Percentiles rank a stretch among this genome's conserved stretches.
These are phyloP conservation scores for Achlya flavicornis DNA, from an alignment of 2,888 invertebrate species.

Conservation along the genomic window DNA sequence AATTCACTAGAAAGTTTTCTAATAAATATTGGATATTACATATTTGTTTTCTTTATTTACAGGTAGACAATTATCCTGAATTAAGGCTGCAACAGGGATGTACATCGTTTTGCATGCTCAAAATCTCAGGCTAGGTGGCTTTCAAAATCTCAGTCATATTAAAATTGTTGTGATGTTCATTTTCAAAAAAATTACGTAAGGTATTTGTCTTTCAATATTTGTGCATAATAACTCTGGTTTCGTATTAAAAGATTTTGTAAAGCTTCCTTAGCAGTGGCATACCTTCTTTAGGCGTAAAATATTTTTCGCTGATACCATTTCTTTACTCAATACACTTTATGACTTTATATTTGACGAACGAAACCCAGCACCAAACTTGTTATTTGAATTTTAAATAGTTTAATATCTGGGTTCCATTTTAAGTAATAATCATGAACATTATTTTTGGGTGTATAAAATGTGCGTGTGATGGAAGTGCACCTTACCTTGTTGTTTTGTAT, in stretches of 20 bases:
- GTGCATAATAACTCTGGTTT: conserved; percentile 41
- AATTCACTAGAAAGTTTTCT: too few relatives aligned
- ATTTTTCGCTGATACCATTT: conserved; percentile 10
- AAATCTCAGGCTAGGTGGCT: conserved; percentile 59
- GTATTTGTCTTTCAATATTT: conserved; percentile 26
- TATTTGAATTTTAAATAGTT: background rate
- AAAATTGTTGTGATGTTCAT: conserved; percentile 25
- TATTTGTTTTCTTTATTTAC: conserved; percentile 36
- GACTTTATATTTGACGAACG: background rate
- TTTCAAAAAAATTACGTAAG: conserved; percentile 20
- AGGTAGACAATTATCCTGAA: conserved; percentile 60
- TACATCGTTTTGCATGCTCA: conserved; percentile 46
- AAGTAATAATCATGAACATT: background rate
- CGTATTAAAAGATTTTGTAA: conserved; percentile 36
- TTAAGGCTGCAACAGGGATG: conserved; percentile 37
- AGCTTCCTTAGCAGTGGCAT: conserved; percentile 42
- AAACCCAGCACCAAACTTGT: background rate
- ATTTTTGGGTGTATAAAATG: conserved; percentile 10
- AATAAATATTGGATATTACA: background rate
- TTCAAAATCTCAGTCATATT: conserved; percentile 43
- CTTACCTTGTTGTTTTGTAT: conserved; percentile 11
- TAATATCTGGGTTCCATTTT: conserved; percentile 5
- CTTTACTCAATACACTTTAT: background rate
- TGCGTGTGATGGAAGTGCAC: conserved; percentile 9
- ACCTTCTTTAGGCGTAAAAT: conserved; percentile 16